Conservation (phyloP, 1,140 invertebrate genomes). For the Cherax quadricarinatus region DNA sequence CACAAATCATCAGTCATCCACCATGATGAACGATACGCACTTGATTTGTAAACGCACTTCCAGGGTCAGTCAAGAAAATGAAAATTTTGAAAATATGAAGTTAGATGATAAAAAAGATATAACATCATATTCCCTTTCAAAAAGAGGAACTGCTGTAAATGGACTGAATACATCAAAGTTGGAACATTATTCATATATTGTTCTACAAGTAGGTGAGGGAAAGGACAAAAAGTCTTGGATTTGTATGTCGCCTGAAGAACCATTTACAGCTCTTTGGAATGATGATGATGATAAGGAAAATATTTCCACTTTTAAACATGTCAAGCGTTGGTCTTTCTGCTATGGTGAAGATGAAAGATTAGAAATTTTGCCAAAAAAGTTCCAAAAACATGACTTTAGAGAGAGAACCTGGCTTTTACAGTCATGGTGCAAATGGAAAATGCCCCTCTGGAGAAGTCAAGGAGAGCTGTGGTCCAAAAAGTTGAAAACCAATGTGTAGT, state of each 20-base stretch:
- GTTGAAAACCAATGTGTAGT: neutral
- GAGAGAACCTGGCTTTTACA: neutral
- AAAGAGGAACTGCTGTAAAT: neutral
- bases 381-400: neutral
- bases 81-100: neutral
- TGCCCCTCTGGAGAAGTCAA: constrained; percentile 19
- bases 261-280: no score
- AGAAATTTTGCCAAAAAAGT: constrained; percentile 15
- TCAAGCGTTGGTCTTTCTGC: constrained; percentile 30
- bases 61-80: neutral
- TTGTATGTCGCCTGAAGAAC: neutral
- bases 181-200: neutral
- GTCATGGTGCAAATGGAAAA: neutral
- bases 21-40: neutral
- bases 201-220: neutral
- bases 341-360: constrained; percentile 19
- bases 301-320: neutral
- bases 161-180: neutral
- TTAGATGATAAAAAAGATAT: neutral
- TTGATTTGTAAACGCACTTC: neutral
- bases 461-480: constrained; percentile 6
- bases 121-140: neutral
- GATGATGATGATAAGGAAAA: neutral
- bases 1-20: neutral
- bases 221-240: neutral